Percentiles rank a stretch among this genome's conserved stretches.
These are phyloP conservation scores for Agrotis exclamationis DNA, from an alignment of 2,888 invertebrate genomes.

Conservation along the genomic window DNA sequence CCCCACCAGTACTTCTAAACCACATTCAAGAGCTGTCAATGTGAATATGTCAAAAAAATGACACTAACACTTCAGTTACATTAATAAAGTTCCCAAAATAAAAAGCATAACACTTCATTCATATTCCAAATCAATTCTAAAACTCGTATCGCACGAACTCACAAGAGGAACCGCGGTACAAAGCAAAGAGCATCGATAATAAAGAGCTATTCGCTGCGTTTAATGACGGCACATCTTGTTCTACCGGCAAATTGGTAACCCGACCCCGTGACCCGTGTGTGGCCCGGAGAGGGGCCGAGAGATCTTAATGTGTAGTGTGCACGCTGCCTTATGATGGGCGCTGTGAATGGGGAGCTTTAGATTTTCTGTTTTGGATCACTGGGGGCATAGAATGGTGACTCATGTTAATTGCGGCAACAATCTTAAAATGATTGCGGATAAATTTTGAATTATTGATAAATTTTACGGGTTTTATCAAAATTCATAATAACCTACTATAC, in stretches of 20 bases:
- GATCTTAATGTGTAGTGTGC: slow-evolving; percentile 55
- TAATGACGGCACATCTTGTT: slow-evolving; percentile 74
- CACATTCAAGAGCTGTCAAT: not conserved
- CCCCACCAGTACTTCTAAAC: not conserved
- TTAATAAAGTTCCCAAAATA: not conserved
- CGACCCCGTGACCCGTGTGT: slow-evolving; percentile 72
- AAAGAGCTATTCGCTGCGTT: slow-evolving; percentile 67
- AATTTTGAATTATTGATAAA: no score
- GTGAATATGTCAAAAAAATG: not conserved
- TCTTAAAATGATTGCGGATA: no score
- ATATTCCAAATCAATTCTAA: slow-evolving; percentile 16
- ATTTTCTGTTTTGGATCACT: slow-evolving; percentile 15
- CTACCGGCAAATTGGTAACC: slow-evolving; percentile 84
- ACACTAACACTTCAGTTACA: not conserved
- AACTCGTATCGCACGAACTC: slow-evolving; percentile 11
- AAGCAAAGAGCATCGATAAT: slow-evolving; percentile 61
- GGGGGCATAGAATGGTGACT: no score
- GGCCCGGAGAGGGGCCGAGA: slow-evolving; percentile 45
- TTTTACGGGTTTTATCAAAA: no score
- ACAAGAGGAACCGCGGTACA: slow-evolving; percentile 39
- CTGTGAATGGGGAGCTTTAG: slow-evolving; percentile 46
- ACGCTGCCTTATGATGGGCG: slow-evolving; percentile 43
- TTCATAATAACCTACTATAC: no score
- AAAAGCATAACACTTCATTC: not conserved
- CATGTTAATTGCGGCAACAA: no score